Evolutionary conservation across 1,140 invertebrate genomes (phyloP).

Genomic region (Philopotamus ludificatus): DNA sequence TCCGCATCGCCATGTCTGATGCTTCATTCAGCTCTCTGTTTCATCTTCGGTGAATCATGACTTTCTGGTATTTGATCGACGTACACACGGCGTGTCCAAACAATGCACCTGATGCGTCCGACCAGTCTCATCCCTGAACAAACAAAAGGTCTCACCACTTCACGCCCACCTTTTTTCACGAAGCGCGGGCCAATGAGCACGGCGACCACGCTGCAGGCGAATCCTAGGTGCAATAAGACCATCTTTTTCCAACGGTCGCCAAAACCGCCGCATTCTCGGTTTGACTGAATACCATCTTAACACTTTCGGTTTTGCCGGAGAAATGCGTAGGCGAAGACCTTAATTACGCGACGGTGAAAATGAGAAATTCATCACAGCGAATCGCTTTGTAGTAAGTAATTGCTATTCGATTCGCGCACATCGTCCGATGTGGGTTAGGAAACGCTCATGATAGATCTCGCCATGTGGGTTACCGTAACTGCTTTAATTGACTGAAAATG

Average conservation of each 20-base stretch:
- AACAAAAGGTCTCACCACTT: conserved; percentile 11
- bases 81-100: background rate
- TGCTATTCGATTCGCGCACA: no score
- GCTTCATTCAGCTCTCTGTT: no score
- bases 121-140: background rate
- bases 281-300: background rate
- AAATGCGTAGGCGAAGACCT: background rate
- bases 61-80: no score
- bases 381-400: no score
- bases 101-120: background rate
- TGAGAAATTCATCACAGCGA: no score
- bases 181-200: conserved; percentile 14
- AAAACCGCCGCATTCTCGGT: no score
- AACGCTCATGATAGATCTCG: no score
- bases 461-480: no score
- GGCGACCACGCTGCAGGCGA: conserved; percentile 21
- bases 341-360: background rate
- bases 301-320: conserved; percentile 8
- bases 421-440: no score
- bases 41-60: no score
- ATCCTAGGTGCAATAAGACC: conserved; percentile 16
- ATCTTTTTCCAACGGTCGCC: background rate
- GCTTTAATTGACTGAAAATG: no score
- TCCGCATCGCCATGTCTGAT: no score
- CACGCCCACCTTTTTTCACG: conserved; percentile 10